A percentile compares a stretch with the other conserved stretches of the same genome.
Evolutionary conservation across 2,888 invertebrate species (phyloP).

Genomic region (Alsophila aescularia): DNA sequence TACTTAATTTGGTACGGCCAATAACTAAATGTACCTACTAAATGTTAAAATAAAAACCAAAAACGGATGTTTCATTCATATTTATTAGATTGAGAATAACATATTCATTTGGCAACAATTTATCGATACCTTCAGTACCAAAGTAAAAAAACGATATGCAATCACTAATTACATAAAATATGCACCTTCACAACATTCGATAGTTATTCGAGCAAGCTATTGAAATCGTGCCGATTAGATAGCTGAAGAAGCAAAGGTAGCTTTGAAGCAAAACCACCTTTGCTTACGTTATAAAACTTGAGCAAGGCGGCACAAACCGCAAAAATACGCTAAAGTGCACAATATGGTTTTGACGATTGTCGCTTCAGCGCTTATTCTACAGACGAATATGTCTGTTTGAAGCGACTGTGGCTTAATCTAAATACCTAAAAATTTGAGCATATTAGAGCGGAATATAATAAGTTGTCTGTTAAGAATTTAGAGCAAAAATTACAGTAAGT

Average conservation of each 20-base stretch:
- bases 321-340: too few species aligned
- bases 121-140: neutral
- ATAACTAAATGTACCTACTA: too few species aligned
- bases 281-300: too few species aligned
- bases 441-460: conserved; percentile 3
- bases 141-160: conserved; percentile 1
- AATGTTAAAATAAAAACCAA: neutral
- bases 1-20: too few species aligned
- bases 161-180: neutral
- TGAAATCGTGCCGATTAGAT: neutral
- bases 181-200: neutral
- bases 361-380: neutral
- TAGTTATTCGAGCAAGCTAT: neutral
- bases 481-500: conserved; percentile 6
- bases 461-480: neutral
- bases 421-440: conserved; percentile 2
- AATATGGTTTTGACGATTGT: neutral
- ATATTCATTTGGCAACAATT: conserved; percentile 4
- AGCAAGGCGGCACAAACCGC: too few species aligned
- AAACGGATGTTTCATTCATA: neutral
- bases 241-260: neutral
- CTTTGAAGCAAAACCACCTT: neutral
- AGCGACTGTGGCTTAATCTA: neutral
- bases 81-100: neutral
- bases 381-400: neutral